Conservation (phyloP, 2,888 invertebrate species). For the Leucophenga montana region DNA sequence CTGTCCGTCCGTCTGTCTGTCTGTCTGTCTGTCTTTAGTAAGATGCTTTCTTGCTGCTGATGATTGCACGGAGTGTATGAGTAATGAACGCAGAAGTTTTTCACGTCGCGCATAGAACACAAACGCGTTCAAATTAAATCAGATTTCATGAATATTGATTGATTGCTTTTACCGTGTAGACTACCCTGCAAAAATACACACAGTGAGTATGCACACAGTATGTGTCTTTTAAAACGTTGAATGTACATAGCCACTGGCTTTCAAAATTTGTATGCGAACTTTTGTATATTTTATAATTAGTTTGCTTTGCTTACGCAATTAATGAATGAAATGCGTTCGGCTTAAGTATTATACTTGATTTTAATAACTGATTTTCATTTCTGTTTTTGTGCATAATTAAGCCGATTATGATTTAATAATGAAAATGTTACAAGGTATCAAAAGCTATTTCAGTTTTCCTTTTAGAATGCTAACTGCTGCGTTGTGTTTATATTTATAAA, state of each 20-base stretch:
- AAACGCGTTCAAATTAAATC: constrained; percentile 40
- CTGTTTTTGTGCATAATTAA: constrained; percentile 5
- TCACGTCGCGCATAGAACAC: constrained; percentile 3
- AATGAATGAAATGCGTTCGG: constrained; percentile 39
- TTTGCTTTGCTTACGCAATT: constrained; percentile 40
- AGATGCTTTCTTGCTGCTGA: no score
- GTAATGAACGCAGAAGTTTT: constrained; percentile 9
- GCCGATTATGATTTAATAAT: background rate
- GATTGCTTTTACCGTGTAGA: constrained; percentile 53
- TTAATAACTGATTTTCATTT: background rate
- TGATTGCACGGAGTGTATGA: background rate
- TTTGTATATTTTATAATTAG: background rate
- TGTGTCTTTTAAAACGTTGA: background rate
- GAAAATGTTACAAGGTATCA: background rate
- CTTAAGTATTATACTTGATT: background rate
- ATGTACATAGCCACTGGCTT: constrained; percentile 47
- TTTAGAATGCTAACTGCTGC: no score
- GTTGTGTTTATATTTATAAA: no score
- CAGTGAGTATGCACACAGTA: background rate
- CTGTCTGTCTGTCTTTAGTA: background rate
- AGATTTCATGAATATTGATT: constrained; percentile 65
- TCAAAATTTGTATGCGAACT: constrained; percentile 25
- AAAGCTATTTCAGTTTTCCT: no score
- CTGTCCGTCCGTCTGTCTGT: background rate
- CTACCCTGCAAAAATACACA: constrained; percentile 49